Evolutionary conservation across 2,797 vertebrate genomes (phyloP).

Genomic region (Falco berigora): DNA sequence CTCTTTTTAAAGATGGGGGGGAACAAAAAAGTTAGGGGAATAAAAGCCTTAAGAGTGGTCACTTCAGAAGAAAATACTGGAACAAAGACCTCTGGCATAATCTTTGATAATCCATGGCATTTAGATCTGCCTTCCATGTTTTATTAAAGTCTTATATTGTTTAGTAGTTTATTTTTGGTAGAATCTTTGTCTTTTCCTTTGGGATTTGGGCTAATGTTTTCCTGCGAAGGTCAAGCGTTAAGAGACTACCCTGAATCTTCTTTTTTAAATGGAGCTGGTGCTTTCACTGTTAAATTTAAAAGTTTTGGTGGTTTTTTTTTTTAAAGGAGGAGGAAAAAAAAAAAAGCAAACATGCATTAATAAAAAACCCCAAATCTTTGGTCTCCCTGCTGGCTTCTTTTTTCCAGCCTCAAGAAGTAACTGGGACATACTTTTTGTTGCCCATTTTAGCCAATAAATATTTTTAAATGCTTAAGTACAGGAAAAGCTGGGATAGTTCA

Average conservation of each 20-base stretch:
- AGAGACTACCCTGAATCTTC: neutral
- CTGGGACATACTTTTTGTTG: neutral
- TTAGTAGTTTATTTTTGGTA: conserved; percentile 42
- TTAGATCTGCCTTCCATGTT: conserved; percentile 4
- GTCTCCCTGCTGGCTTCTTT: neutral
- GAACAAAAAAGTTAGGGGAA: neutral
- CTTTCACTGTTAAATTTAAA: neutral
- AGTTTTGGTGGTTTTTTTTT: neutral
- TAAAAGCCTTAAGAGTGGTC: neutral
- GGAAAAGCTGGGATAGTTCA: neutral
- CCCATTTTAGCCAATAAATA: neutral
- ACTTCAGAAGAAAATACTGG: neutral
- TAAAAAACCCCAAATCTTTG: neutral
- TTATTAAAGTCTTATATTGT: conserved; percentile 43
- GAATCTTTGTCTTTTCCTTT: neutral
- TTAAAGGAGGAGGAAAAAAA: neutral
- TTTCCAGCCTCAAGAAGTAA: neutral
- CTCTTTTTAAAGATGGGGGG: neutral
- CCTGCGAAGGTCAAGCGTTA: neutral
- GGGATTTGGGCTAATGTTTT: conserved; percentile 29
- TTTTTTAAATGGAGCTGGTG: neutral
- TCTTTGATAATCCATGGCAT: neutral
- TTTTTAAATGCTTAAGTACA: neutral
- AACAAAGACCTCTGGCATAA: neutral
- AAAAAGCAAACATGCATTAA: neutral